Base-by-base conservation (phyloP, 2,797 vertebrate species). In the Epinephelus awoara region DNA sequence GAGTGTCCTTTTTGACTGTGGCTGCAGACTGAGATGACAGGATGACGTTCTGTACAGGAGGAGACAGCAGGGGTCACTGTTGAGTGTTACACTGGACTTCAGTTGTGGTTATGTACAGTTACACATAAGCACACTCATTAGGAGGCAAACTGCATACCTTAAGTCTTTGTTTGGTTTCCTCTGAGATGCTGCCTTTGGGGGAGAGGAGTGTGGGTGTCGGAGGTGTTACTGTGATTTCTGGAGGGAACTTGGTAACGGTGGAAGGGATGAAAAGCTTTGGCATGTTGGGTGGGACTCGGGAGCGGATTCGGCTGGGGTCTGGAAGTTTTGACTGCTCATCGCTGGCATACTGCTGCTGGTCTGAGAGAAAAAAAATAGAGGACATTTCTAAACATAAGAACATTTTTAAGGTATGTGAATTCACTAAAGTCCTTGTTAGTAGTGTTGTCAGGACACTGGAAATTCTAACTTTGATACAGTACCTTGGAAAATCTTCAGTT, bases 241-340 rank as follows among this genome's bases (percentile, higher is more conserved):
- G 98, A 7, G 98, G 98, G 92, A 98, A 99, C 95, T 98, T 99
- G 90, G 96, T 94, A 79, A 97, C 90, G 5, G 96, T 95, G 40
- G 97, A 97, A 55, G 98, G 98, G 92, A 99, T 99, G 93, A 97
- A 96, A 91, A 99, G 96, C 95, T 99, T 99, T 95, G 98, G 98
- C 97, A 99, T 97, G 94, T 91, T 97, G 89, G 97, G 95, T 18
- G 97, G 96, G 76, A 97, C 89, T 5, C 97, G 96, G 72, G 97
- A 95, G 85, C 98, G 98, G 86, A 96, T 96, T 50, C 97, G 94
- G 89, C 91, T 92, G 72, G 95, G 88, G 90, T 99, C 97, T 73
- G 86, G 79, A 87, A 94, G 97, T 93, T 95, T 95, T 2, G 89
- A 93, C 90, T 87, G 96, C 23, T 96, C 94, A 57, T 61, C 90